phyloP scores from a whole-genome alignment of 2,797 vertebrate species.

The Micropoecilia bifurca region DNA sequence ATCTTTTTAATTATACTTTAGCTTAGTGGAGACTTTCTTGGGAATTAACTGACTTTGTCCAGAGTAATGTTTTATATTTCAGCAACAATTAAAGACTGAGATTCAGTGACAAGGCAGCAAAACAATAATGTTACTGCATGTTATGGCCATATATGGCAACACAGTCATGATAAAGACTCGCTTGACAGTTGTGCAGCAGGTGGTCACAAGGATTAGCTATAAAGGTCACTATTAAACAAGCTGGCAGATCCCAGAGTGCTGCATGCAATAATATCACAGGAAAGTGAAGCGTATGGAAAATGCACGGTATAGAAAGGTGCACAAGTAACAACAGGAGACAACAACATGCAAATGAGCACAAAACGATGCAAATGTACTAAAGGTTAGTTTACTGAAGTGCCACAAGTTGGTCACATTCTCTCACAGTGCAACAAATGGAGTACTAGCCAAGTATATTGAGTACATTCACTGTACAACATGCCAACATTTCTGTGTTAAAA shows the following conservation, averaged over 20 bases:
- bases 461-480: not conserved
- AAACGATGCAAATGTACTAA: not conserved
- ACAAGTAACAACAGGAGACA: not conserved
- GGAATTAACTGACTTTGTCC: not conserved
- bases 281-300: not conserved
- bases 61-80: not conserved
- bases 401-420: not conserved
- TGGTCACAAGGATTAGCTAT: not conserved
- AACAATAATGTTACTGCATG: not conserved
- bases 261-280: not conserved
- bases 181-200: not conserved
- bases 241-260: not conserved
- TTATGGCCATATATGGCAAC: not conserved
- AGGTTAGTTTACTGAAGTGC: not conserved
- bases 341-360: not conserved
- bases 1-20: not conserved
- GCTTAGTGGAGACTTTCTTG: not conserved
- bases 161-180: not conserved
- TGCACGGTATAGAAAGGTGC: not conserved
- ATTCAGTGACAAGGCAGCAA: not conserved
- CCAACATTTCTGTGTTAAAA: not conserved
- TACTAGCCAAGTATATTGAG: not conserved
- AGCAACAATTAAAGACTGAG: not conserved
- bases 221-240: not conserved
- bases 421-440: not conserved